Base-by-base conservation (phyloP, 2,797 vertebrate genomes). In the Tinamus major region DNA sequence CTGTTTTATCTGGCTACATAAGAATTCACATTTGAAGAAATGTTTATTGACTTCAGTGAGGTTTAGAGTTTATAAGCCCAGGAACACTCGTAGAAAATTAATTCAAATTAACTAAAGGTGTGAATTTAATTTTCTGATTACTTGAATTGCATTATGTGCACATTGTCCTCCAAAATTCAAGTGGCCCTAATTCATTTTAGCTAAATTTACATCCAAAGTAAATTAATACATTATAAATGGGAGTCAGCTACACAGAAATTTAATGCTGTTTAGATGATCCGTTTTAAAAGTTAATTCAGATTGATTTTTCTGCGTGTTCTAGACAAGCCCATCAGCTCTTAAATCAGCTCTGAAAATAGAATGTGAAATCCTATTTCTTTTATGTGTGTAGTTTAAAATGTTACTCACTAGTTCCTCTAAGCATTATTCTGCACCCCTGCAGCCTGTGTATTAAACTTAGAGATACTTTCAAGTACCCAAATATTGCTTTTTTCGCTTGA, bases 281-380 rank as follows among this genome's bases (percentile, higher is more conserved):
- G 85, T 89, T 93, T 85, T 72, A 80, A 85, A 96, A 94, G 91
- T 92, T 95, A 95, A 94, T 95, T 95, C 91, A 92, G 89, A 96
- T 95, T 96, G 94, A 95, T 96, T 96, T 96, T 96, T 87, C 92
- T 91, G 33, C 79, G 83, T 69, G 82, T 79, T 93, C 79, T 51
- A 62, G 82, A 81, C 94, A 92, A 93, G 90, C 90, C 61, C 41
- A 58, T 75, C 88, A 87, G 65, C 29, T 87, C 89, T 83, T 76
- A 93, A 93, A 80, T 83, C 55, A 91, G 33, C 13, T 80, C 39
- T 68, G 39, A 91, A 53, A 89, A 87, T 72, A 33, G 59, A 89
- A 95, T 55, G 85, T 80, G 70, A 94, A 95, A 90, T 92, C 65
- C 65, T 83, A 64, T 85, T 94, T 92, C 33, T 65, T 89, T 94